phyloP scores from a whole-genome alignment of 1,140 invertebrate species.

The Myzus persicae region DNA sequence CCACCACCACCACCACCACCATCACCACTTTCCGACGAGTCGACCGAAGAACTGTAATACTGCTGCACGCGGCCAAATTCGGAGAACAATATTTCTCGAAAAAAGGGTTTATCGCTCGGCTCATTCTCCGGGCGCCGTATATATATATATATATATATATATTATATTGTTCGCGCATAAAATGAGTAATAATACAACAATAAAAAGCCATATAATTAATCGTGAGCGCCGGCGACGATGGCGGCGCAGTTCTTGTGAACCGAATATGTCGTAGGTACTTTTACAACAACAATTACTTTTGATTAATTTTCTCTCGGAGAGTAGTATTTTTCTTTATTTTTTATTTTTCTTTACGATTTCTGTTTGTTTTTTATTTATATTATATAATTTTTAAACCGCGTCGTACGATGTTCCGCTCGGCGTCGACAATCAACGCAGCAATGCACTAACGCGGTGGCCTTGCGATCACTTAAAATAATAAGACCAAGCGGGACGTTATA shows the following conservation, averaged over 20 bases:
- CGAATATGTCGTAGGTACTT: slow-evolving; percentile 12
- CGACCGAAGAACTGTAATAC: neutral
- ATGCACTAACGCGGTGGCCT: neutral
- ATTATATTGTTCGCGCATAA: slow-evolving; percentile 7
- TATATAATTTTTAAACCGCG: neutral
- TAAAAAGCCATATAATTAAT: neutral
- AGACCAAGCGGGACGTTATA: neutral
- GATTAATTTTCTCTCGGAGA: neutral
- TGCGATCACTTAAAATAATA: neutral
- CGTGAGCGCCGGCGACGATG: neutral
- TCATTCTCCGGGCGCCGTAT: neutral
- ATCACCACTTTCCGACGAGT: neutral
- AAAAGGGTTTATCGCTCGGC: neutral
- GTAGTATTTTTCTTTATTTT: neutral
- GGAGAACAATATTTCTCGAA: neutral
- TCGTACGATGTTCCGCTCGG: neutral
- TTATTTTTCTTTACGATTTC: neutral
- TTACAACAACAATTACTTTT: slow-evolving; percentile 2
- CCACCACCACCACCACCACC: too few species aligned
- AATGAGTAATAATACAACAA: neutral
- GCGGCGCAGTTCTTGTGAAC: neutral
- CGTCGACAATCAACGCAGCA: neutral
- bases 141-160: too few species aligned
- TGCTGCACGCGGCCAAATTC: neutral
- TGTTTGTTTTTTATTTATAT: neutral